Conservation (phyloP, 1,140 invertebrate genomes). For the Macrobrachium nipponense region DNA sequence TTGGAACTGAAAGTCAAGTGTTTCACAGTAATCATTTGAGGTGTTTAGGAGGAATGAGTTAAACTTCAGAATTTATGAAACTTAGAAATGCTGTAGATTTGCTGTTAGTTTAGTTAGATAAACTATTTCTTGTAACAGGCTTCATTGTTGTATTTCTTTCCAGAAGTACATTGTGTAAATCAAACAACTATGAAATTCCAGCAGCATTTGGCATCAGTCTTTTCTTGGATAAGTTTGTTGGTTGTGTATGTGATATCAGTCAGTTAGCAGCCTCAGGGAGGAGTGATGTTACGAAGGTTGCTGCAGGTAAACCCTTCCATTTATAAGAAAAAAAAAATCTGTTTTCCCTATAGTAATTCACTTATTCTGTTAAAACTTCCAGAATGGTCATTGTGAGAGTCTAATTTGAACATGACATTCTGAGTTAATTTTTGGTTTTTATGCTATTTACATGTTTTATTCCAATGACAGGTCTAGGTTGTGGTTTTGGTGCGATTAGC, state of each 20-base stretch:
- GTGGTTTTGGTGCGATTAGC: constrained; percentile 36
- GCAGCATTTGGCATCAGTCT: constrained; percentile 48
- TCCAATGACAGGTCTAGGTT: constrained; percentile 25
- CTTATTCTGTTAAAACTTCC: too few relatives aligned
- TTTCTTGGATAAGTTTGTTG: constrained; percentile 48
- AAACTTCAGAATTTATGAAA: too few relatives aligned
- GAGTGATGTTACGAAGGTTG: constrained; percentile 25
- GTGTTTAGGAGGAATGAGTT: too few relatives aligned
- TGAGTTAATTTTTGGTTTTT: not conserved
- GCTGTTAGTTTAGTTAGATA: too few relatives aligned
- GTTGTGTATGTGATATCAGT: constrained; percentile 23
- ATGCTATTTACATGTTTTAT: not conserved
- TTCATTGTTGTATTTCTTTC: not conserved
- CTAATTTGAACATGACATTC: not conserved
- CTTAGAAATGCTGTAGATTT: too few relatives aligned
- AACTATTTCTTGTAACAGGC: not conserved
- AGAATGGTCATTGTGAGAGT: too few relatives aligned
- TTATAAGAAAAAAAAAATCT: too few relatives aligned
- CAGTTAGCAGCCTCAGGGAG: constrained; percentile 32
- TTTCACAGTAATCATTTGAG: too few relatives aligned
- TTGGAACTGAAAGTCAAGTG: too few relatives aligned
- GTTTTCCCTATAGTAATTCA: too few relatives aligned
- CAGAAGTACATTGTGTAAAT: constrained; percentile 31
- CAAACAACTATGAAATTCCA: constrained; percentile 33
- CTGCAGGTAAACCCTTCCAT: constrained; percentile 20